These are phyloP conservation scores for Patiria pectinifera DNA, from an alignment of 53 echinoderm and acorn worm genomes.

Conservation along the genomic window DNA sequence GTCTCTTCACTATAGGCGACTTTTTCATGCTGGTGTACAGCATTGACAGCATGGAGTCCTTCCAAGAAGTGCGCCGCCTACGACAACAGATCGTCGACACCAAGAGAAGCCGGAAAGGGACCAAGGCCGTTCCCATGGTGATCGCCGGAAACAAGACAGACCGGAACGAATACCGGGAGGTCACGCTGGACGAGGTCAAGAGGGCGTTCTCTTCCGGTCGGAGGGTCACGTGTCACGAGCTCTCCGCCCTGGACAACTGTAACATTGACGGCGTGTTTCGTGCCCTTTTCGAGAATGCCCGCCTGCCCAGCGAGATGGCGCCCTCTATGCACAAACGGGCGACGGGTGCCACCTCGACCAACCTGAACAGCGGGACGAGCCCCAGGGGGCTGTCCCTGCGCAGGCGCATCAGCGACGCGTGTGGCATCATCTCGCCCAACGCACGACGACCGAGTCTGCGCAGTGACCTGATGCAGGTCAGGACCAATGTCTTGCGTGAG, in stretches of 20 bases:
- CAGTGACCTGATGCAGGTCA: constrained; percentile 92
- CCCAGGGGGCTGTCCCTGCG: constrained; percentile 79
- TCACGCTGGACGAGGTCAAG: constrained; percentile 84
- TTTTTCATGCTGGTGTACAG: constrained; percentile 95
- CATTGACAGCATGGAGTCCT: constrained; percentile 97
- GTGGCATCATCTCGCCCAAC: constrained; percentile 88
- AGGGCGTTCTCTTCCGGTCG: constrained; percentile 73
- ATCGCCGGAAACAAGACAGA: constrained; percentile 93
- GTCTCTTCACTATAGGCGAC: constrained; percentile 78
- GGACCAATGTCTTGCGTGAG: constrained; percentile 82
- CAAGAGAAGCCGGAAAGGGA: constrained; percentile 81
- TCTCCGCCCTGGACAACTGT: constrained; percentile 85
- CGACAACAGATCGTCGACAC: constrained; percentile 95
- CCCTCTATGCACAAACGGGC: constrained; percentile 83
- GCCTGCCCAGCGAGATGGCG: constrained; percentile 90
- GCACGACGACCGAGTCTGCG: constrained; percentile 91
- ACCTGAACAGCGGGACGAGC: constrained; percentile 67
- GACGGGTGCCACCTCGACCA: constrained; percentile 74
- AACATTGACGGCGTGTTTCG: constrained; percentile 85
- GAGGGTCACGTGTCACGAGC: constrained; percentile 85
- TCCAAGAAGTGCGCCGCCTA: constrained; percentile 90
- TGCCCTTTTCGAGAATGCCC: constrained; percentile 87
- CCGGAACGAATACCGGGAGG: constrained; percentile 75
- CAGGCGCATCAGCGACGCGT: constrained; percentile 91
- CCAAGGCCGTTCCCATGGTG: constrained; percentile 92